A percentile compares a stretch with the other conserved stretches of the same genome.
phyloP scores from a whole-genome alignment of 2,797 vertebrate genomes.

The Spea hammondii region DNA sequence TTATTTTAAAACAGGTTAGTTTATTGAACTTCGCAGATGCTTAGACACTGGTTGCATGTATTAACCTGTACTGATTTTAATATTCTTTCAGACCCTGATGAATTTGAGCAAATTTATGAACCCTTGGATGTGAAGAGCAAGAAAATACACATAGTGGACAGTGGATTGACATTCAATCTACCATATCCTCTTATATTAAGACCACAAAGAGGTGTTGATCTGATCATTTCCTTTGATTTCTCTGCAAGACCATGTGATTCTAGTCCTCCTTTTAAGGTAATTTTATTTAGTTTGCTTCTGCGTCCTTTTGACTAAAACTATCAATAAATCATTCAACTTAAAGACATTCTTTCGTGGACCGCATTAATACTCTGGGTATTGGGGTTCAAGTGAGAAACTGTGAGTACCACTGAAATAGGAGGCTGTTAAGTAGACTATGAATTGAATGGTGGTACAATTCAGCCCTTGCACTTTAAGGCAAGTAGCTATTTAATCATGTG shows the following conservation, averaged over 20 bases:
- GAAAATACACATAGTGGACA: constrained; percentile 97
- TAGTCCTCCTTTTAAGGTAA: constrained; percentile 95
- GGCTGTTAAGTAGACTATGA: too few species aligned
- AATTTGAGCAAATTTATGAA: constrained; percentile 94
- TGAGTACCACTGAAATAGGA: neutral
- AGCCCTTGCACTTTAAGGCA: too few species aligned
- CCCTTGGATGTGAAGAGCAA: constrained; percentile 97
- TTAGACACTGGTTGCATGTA: too few species aligned
- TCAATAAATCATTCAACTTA: neutral
- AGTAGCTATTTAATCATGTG: too few species aligned
- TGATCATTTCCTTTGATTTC: constrained; percentile 97
- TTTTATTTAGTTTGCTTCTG: neutral
- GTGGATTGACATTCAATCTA: constrained; percentile 93
- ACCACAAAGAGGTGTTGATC: constrained; percentile 85
- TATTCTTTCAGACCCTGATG: constrained; percentile 82
- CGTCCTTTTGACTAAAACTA: neutral
- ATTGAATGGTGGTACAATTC: too few species aligned
- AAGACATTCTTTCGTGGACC: neutral
- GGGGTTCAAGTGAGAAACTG: neutral
- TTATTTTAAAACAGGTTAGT: constrained; percentile 7
- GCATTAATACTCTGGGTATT: neutral
- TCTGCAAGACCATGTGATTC: constrained; percentile 94
- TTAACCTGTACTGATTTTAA: neutral
- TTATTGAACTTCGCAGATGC: neutral
- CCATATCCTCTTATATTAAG: constrained; percentile 91